Evolutionary conservation across 2,797 vertebrate species (phyloP).

Genomic region (Glossophaga mutica): DNA sequence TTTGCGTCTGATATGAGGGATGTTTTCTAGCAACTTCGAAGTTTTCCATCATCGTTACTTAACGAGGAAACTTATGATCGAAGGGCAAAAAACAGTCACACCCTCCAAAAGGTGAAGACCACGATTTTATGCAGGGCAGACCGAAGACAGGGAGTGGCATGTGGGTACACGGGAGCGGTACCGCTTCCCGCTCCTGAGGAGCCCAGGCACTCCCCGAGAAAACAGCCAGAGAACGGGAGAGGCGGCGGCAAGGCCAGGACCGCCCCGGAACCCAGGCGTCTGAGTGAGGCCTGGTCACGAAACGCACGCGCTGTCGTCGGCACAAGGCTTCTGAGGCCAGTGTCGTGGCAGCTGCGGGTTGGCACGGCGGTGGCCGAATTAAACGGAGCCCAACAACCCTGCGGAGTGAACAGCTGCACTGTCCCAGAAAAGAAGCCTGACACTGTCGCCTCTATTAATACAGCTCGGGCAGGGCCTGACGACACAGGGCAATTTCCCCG

Average conservation of each 20-base stretch:
- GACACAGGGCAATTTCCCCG: not conserved
- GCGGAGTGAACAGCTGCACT: not conserved
- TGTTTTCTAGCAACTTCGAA: not conserved
- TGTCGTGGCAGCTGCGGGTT: not conserved
- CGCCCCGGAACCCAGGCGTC: not conserved
- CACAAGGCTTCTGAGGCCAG: not conserved
- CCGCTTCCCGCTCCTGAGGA: not conserved
- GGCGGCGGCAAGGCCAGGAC: not conserved
- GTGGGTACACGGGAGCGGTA: fast-evolving
- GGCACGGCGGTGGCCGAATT: not conserved
- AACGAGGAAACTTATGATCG: not conserved
- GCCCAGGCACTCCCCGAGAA: not conserved
- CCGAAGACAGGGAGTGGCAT: not conserved
- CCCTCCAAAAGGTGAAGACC: not conserved
- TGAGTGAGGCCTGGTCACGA: not conserved
- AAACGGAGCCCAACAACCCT: not conserved
- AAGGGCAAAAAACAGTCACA: not conserved
- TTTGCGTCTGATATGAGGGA: not conserved
- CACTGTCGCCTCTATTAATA: not conserved
- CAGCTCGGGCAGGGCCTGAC: not conserved
- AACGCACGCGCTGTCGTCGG: not conserved
- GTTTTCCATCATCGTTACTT: not conserved
- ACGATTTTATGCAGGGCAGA: not conserved
- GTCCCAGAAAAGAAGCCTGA: not conserved
- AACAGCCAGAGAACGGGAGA: not conserved